Evolutionary conservation across 2,888 invertebrate genomes (phyloP).

Genomic region (Horisme vitalbata): DNA sequence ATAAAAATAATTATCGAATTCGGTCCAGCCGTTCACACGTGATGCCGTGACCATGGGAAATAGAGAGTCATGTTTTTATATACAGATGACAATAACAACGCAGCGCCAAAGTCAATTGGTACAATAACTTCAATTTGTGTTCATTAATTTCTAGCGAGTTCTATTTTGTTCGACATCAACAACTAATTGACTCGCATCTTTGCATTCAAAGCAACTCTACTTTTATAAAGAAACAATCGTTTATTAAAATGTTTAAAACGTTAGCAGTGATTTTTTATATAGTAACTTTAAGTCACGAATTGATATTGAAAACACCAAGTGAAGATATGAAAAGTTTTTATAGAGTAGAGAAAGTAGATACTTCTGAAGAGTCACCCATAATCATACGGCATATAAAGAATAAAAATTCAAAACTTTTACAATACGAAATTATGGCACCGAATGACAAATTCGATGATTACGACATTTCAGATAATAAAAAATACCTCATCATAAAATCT

Average conservation of each 20-base stretch:
- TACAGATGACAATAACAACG: conserved; percentile 32
- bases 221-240: background rate
- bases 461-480: conserved; percentile 28
- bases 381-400: conserved; percentile 34
- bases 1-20: too few relatives aligned
- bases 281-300: conserved; percentile 25
- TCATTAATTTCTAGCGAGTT: conserved; percentile 36
- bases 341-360: conserved; percentile 35
- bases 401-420: conserved; percentile 29
- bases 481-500: conserved; percentile 44
- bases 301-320: conserved; percentile 27
- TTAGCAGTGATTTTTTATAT: conserved; percentile 24
- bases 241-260: conserved; percentile 24
- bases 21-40: too few relatives aligned
- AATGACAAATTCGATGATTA: conserved; percentile 32
- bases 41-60: too few relatives aligned
- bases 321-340: conserved; percentile 35
- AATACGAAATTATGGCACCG: conserved; percentile 35
- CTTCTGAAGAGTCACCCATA: conserved; percentile 29
- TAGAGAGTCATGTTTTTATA: background rate
- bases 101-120: conserved; percentile 53
- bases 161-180: conserved; percentile 33
- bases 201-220: conserved; percentile 15
- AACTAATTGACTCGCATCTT: conserved; percentile 31
- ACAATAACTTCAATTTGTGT: conserved; percentile 53